These are phyloP conservation scores for Orgyia antiqua DNA, from an alignment of 2,888 invertebrate species.

Conservation along the genomic window DNA sequence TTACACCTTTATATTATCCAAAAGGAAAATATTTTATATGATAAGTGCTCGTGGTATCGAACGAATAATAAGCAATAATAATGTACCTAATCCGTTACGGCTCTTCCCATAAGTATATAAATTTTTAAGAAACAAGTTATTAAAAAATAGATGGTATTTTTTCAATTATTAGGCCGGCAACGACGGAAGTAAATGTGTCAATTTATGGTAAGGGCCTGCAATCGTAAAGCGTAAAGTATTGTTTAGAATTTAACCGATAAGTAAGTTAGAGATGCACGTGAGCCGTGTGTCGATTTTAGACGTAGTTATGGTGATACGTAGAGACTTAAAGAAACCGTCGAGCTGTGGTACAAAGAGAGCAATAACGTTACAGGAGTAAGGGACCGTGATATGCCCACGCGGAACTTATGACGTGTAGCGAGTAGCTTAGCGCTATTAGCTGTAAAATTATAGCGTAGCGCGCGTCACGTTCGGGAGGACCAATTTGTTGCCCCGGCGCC, in stretches of 20 bases:
- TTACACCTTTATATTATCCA: constrained; percentile 65
- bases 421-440: too few species aligned
- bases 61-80: constrained; percentile 66
- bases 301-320: constrained; percentile 73
- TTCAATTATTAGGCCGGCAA: constrained; percentile 58
- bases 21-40: constrained; percentile 46
- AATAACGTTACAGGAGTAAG: constrained; percentile 62
- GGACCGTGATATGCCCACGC: constrained; percentile 49
- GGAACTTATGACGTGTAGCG: constrained; percentile 54
- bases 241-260: constrained; percentile 47
- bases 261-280: constrained; percentile 49
- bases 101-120: constrained; percentile 50
- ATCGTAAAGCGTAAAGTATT: constrained; percentile 56
- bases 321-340: constrained; percentile 75
- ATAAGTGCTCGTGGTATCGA: constrained; percentile 45
- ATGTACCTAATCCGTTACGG: constrained; percentile 63
- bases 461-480: constrained; percentile 43
- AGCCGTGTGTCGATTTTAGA: constrained; percentile 44
- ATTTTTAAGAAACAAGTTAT: constrained; percentile 24
- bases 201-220: constrained; percentile 65
- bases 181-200: constrained; percentile 55
- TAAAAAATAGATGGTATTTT: constrained; percentile 49
- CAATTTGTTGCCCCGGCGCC: constrained; percentile 46
- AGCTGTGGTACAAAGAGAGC: constrained; percentile 75
- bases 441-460: constrained; percentile 28